Percentiles rank a stretch among this genome's conserved stretches.
Conservation (phyloP, 2,888 invertebrate species). For the Camponotus fellah region DNA sequence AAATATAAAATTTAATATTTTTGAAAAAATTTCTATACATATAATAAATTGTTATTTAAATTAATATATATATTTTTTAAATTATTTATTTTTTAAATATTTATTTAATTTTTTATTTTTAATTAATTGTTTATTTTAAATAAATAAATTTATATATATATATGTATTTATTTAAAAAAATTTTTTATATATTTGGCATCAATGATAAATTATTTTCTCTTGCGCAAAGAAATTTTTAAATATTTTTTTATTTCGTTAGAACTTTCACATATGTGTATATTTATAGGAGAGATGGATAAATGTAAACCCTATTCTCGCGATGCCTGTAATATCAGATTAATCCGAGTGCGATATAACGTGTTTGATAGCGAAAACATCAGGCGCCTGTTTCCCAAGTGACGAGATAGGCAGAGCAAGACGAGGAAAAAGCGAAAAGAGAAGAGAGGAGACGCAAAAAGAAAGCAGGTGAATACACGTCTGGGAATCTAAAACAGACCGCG, state of each 20-base stretch:
- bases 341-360: slow-evolving; percentile 40
- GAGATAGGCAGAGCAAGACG: slow-evolving; percentile 3
- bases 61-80: neutral
- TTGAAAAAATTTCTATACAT: too few relatives aligned
- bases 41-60: neutral
- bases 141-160: too few relatives aligned
- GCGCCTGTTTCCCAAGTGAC: slow-evolving; percentile 4
- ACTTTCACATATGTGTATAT: neutral
- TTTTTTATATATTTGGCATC: neutral
- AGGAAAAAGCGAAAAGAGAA: slow-evolving; percentile 36
- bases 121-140: too few relatives aligned
- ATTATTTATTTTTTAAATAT: neutral
- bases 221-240: neutral
- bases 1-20: too few relatives aligned
- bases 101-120: too few relatives aligned
- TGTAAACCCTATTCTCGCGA: slow-evolving; percentile 1
- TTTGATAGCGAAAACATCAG: slow-evolving; percentile 54
- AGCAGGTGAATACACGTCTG: slow-evolving; percentile 42
- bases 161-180: too few relatives aligned
- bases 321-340: slow-evolving; percentile 41
- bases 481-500: slow-evolving; percentile 63
- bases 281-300: neutral
- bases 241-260: neutral
- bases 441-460: slow-evolving; percentile 40
- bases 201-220: slow-evolving; percentile 8